These are phyloP conservation scores for Rafetus swinhoei DNA, from an alignment of 2,113 vertebrate genomes.

Conservation along the genomic window DNA sequence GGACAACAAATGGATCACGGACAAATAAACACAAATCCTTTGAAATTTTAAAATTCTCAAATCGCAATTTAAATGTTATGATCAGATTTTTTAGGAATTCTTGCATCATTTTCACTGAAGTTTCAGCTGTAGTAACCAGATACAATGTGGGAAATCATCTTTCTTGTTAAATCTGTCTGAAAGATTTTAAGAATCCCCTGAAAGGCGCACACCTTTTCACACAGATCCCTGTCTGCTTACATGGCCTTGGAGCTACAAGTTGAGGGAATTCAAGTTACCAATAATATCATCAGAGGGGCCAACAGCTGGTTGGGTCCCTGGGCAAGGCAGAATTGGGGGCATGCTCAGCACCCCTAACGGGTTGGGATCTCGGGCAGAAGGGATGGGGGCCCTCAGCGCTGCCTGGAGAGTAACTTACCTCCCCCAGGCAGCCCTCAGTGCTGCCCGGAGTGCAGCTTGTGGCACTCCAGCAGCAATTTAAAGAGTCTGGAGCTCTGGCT, in stretches of 20 bases:
- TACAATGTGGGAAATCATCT: background rate
- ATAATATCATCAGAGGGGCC: background rate
- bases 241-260: background rate
- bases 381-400: too few relatives aligned
- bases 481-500: too few relatives aligned
- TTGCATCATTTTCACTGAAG: background rate
- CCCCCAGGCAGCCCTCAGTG: too few relatives aligned
- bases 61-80: background rate
- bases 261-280: background rate
- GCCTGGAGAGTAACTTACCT: too few relatives aligned
- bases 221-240: background rate
- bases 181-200: background rate
- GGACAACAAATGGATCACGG: background rate
- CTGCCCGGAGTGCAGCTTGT: too few relatives aligned
- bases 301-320: too few relatives aligned
- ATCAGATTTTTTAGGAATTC: background rate
- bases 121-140: background rate
- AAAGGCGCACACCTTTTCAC: background rate
- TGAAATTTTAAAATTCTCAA: background rate
- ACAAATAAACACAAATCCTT: background rate
- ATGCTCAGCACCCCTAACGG: too few relatives aligned
- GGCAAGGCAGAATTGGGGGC: too few relatives aligned
- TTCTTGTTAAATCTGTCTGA: background rate
- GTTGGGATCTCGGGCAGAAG: too few relatives aligned
- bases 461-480: too few relatives aligned